phyloP scores from a whole-genome alignment of 2,888 invertebrate genomes.

The Tipula confusa region DNA sequence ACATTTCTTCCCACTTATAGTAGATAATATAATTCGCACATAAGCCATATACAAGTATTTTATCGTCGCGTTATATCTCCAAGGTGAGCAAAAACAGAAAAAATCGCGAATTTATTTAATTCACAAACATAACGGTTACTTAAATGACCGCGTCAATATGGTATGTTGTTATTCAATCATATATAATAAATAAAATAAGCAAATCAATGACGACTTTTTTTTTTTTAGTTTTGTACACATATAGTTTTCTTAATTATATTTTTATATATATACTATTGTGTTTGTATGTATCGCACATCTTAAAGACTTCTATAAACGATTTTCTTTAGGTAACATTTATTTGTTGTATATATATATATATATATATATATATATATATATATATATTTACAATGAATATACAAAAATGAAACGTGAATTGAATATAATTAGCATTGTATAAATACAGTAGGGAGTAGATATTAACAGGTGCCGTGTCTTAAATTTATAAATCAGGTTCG shows the following conservation, averaged over 20 bases:
- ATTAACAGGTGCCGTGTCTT: conserved; percentile 7
- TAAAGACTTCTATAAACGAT: not conserved
- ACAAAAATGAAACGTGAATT: conserved; percentile 26
- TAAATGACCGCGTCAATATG: conserved; percentile 29
- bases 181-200: conserved; percentile 20
- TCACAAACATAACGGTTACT: conserved; percentile 21
- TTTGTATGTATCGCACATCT: not conserved
- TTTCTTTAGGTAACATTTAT: not conserved
- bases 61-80: not conserved
- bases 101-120: conserved; percentile 20
- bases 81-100: not conserved
- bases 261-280: not conserved
- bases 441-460: conserved; percentile 14
- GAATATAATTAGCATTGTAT: not conserved
- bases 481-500: conserved; percentile 29
- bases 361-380: not conserved
- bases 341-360: not conserved
- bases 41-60: not conserved
- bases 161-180: conserved; percentile 20
- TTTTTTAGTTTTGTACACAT: not conserved
- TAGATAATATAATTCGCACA: conserved; percentile 22
- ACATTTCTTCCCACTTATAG: not conserved
- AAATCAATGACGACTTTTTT: conserved; percentile 28
- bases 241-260: not conserved
- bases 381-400: not conserved